A percentile compares a stretch with the other conserved stretches of the same genome.
Conservation (phyloP, 53 echinoderm and acorn worm genomes). For the Paelopatides confundens region DNA sequence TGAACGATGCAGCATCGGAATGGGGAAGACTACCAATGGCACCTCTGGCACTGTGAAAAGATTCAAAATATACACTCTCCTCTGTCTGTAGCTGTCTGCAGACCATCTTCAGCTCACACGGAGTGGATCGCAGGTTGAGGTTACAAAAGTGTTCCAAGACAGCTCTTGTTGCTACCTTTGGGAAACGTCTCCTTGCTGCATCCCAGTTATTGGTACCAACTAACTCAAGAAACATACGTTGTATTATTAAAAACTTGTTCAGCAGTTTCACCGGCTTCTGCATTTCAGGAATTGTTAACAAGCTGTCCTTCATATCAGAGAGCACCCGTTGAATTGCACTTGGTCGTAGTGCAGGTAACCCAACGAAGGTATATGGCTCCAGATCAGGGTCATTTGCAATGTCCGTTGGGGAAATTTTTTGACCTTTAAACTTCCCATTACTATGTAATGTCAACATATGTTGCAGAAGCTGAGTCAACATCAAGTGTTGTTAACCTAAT, state of each 20-base stretch:
- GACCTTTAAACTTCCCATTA: not conserved
- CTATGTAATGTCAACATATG: too few species aligned
- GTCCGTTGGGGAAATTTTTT: not conserved
- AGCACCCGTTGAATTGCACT: not conserved
- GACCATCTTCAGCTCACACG: not conserved
- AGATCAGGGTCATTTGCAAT: not conserved
- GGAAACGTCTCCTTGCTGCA: not conserved
- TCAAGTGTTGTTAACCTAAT: slow-evolving; percentile 7
- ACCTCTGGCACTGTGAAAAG: too few species aligned
- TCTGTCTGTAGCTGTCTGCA: not conserved
- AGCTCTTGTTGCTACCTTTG: not conserved
- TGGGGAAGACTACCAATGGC: too few species aligned
- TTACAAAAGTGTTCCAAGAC: slow-evolving; percentile 7
- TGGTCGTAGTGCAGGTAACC: not conserved
- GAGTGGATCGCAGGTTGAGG: not conserved
- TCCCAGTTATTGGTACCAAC: not conserved
- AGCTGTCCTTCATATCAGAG: not conserved
- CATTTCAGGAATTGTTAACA: not conserved
- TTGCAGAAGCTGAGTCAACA: not conserved
- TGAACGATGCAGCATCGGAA: too few species aligned
- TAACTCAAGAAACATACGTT: slow-evolving; percentile 10
- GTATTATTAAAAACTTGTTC: not conserved
- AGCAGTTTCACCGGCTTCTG: not conserved
- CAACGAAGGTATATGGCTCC: not conserved
- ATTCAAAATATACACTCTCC: too few species aligned